Evolutionary conservation across 2,888 invertebrate species (phyloP).

Genomic region (Drosophila peninsularis): DNA sequence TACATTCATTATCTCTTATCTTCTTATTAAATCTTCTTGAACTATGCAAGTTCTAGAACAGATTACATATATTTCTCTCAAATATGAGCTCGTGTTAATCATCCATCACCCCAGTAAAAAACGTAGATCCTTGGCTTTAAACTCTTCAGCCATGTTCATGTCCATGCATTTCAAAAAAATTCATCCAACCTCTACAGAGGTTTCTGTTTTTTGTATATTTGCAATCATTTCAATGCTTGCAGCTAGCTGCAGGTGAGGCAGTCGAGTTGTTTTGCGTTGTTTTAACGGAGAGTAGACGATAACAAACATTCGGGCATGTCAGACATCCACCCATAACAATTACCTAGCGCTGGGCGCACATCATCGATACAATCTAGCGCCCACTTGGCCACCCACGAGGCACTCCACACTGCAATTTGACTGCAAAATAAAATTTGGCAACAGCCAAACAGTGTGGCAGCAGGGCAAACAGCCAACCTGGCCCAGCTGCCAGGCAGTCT

Average conservation of each 20-base stretch:
- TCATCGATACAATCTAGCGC: slow-evolving; percentile 24
- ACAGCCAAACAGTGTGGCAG: slow-evolving; percentile 31
- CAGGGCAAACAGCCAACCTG: slow-evolving; percentile 59
- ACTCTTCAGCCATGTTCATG: no score
- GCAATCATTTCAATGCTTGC: not conserved
- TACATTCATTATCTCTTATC: no score
- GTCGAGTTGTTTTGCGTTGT: not conserved
- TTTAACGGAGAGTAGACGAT: slow-evolving; percentile 6
- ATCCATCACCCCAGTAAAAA: no score
- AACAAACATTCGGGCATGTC: slow-evolving; percentile 36
- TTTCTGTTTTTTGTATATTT: not conserved
- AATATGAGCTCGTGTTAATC: no score
- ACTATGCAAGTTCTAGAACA: no score
- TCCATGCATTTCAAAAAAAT: no score
- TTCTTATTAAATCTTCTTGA: no score
- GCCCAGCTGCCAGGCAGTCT: slow-evolving; percentile 28
- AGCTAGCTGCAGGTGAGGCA: not conserved
- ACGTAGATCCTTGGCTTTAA: no score
- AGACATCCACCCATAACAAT: slow-evolving; percentile 48
- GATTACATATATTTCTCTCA: no score
- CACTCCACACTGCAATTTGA: slow-evolving; percentile 64
- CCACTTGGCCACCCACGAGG: slow-evolving; percentile 13
- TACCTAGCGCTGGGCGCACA: slow-evolving; percentile 30
- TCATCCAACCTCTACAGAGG: no score
- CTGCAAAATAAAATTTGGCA: slow-evolving; percentile 78